Base-by-base conservation (phyloP, 2,888 invertebrate genomes). In the Oscheius sp. region DNA sequence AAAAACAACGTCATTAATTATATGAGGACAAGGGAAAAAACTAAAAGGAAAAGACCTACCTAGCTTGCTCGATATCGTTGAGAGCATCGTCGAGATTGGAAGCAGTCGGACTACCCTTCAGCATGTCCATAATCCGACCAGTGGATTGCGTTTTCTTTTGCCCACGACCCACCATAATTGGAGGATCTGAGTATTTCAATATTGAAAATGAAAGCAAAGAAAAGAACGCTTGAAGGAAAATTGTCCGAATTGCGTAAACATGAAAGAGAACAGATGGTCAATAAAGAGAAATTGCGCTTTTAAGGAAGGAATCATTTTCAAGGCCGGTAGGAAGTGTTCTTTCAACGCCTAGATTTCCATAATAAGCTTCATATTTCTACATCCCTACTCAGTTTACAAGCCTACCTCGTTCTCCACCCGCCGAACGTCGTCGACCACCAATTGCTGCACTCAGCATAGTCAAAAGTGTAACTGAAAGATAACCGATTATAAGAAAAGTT, bases 271-370 rank as follows among this genome's bases (percentile, higher is more conserved):
- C 59, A 59, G 59, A 59, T 59, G 59, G 59, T 44, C 59, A 59
- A 59, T 59, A 59, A 59, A 59, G 59, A 59, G 59, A 59, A 59
- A 59, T 59, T 59, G 59, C 59, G 59, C 59, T 41, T 44, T 59
- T 59, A 30, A 59, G 59, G 59, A 59, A 59, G 59, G 59, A 59
- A 59, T 41, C 59, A 14, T 12, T n/a, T 8, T 44, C 59, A 59
- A 59, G 59, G 59, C 41, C 59, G 59, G 41, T 44, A 30, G 41
- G 59, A 59, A 28, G 28, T 38, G 26, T 59, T n/a, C n/a, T n/a
- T n/a, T n/a, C n/a, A n/a, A n/a, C n/a, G n/a, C n/a, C n/a, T n/a
- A 41, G 20, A 41, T 20, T 3, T 20, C 50, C 24, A 12, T 50
- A 14, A 3, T 41, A 17, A 20, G 41, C 41, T 36, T 41, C 14